A percentile compares a stretch with the other conserved stretches of the same genome.
Conservation (phyloP, 2,888 invertebrate genomes). For the Allolobophora icterica region DNA sequence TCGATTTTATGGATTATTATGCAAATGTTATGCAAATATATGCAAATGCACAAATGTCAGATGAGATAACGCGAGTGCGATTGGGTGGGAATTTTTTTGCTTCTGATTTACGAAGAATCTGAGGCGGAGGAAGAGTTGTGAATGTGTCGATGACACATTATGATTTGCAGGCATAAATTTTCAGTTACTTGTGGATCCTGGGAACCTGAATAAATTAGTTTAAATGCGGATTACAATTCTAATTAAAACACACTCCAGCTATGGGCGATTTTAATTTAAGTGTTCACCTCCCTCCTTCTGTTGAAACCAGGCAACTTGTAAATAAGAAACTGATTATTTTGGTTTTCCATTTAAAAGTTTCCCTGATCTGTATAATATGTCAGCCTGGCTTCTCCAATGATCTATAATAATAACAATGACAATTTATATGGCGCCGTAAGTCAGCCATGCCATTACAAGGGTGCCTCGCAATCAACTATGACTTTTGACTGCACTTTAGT, state of each 20-base stretch:
- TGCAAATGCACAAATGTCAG: background rate
- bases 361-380: no score
- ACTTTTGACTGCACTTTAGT: no score
- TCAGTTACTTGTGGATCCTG: background rate
- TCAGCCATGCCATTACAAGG: no score
- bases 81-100: background rate
- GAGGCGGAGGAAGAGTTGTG: background rate
- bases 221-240: background rate
- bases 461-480: no score
- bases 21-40: background rate
- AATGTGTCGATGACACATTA: background rate
- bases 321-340: no score
- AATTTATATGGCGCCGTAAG: no score
- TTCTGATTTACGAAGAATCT: background rate
- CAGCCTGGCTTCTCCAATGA: no score
- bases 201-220: background rate
- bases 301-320: no score
- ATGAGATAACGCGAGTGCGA: background rate
- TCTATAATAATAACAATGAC: no score
- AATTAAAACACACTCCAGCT: background rate
- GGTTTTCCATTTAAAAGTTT: no score
- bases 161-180: background rate
- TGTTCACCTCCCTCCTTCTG: no score
- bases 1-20: conserved; percentile 4
- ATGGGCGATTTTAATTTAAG: background rate